Evolutionary conservation across 2,113 vertebrate genomes (phyloP).

Genomic region (Pithys albifrons): DNA sequence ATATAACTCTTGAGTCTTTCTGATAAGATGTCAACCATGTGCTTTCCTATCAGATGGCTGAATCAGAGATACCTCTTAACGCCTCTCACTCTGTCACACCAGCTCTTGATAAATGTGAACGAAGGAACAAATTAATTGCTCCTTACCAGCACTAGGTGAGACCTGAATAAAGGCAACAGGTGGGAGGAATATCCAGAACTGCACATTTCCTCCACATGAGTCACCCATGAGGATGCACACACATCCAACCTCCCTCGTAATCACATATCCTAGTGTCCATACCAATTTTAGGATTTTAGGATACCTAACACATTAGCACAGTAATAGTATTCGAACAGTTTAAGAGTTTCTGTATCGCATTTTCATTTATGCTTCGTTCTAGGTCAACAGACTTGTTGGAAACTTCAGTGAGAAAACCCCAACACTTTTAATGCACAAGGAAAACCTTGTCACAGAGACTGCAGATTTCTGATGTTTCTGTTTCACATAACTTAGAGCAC

Average conservation of each 20-base stretch:
- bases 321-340: background rate
- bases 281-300: background rate
- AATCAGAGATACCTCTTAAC: constrained; percentile 53
- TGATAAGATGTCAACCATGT: constrained; percentile 56
- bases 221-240: background rate
- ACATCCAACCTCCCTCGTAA: background rate
- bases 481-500: background rate
- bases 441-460: background rate
- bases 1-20: constrained; percentile 20
- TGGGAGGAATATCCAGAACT: constrained; percentile 1
- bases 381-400: background rate
- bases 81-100: constrained; percentile 21
- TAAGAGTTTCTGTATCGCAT: background rate
- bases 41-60: constrained; percentile 29
- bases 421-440: background rate
- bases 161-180: constrained; percentile 21
- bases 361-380: background rate
- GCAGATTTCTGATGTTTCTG: background rate
- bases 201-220: background rate
- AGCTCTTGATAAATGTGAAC: constrained; percentile 12
- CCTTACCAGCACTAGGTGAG: background rate
- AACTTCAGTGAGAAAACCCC: background rate
- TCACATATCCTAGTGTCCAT: background rate
- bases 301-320: background rate
- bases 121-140: constrained; percentile 53